phyloP scores from a whole-genome alignment of 2,888 invertebrate species.

The Lasioglossum zephyrum region DNA sequence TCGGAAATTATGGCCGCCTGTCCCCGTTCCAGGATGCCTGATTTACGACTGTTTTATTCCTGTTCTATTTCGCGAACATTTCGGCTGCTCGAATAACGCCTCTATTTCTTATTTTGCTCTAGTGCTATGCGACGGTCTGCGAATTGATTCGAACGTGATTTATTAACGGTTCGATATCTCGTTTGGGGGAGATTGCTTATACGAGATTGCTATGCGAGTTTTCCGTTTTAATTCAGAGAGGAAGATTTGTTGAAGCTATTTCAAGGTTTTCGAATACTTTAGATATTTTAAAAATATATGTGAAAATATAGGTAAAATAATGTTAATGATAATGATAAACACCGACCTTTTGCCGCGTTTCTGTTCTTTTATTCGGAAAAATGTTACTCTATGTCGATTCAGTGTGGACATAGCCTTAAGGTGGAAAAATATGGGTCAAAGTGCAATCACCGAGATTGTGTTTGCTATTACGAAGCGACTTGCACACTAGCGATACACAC shows the following conservation, averaged over 20 bases:
- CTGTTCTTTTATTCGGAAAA: no score
- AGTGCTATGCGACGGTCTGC: not conserved
- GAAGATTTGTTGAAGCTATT: not conserved
- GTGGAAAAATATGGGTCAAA: not conserved
- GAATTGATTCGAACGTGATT: not conserved
- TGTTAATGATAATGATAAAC: no score
- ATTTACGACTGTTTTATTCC: slow-evolving; percentile 2
- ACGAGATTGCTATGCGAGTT: not conserved
- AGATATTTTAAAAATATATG: not conserved
- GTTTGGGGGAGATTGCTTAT: not conserved
- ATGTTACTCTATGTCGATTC: no score
- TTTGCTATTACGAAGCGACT: not conserved
- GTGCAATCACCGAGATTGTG: not conserved
- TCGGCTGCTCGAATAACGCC: not conserved
- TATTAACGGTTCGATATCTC: not conserved
- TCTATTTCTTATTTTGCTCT: not conserved
- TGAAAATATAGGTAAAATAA: no score
- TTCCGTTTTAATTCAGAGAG: not conserved
- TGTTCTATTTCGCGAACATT: not conserved
- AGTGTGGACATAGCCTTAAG: no score
- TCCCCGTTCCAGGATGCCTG: not conserved
- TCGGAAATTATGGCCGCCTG: not conserved
- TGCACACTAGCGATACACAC: not conserved
- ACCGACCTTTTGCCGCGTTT: no score
- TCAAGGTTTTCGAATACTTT: not conserved